Percentiles rank a stretch among this genome's conserved stretches.
Conservation (phyloP, 2,888 invertebrate genomes). For the Idaea dimidiata region DNA sequence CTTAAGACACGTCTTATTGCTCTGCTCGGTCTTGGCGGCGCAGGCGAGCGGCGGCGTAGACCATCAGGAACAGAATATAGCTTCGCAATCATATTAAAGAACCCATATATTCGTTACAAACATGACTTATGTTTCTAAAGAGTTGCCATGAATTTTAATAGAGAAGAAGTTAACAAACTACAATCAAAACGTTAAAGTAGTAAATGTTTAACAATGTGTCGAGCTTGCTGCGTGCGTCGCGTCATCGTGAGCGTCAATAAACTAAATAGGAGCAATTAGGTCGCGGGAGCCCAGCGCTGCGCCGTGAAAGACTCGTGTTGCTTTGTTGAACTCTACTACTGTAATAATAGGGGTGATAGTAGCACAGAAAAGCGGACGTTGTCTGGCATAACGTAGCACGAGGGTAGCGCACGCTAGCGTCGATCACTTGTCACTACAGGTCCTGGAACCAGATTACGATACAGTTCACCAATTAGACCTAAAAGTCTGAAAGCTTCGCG, state of each 20-base stretch:
- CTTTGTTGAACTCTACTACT: background rate
- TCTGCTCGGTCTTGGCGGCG: no score
- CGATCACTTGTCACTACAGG: conserved; percentile 30
- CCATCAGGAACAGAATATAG: no score
- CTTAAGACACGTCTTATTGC: no score
- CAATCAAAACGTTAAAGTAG: background rate
- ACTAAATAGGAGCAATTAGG: conserved; percentile 31
- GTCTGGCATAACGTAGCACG: background rate
- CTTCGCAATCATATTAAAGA: no score
- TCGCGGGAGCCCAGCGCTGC: conserved; percentile 1
- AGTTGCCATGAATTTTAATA: no score
- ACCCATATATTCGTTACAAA: background rate
- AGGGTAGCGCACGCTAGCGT: conserved; percentile 17
- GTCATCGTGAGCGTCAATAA: conserved; percentile 19
- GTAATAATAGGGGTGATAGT: conserved; percentile 7
- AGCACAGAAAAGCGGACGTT: conserved; percentile 4
- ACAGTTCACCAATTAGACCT: conserved; percentile 40
- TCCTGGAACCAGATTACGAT: conserved; percentile 34
- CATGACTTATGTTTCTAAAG: background rate
- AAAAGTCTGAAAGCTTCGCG: conserved; percentile 7
- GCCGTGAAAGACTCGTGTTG: background rate
- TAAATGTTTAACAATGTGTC: background rate
- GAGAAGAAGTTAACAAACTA: background rate
- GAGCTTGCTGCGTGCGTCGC: background rate
- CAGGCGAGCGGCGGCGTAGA: background rate